These are phyloP conservation scores for Apotomis capreana DNA, from an alignment of 2,888 invertebrate genomes.

Conservation along the genomic window DNA sequence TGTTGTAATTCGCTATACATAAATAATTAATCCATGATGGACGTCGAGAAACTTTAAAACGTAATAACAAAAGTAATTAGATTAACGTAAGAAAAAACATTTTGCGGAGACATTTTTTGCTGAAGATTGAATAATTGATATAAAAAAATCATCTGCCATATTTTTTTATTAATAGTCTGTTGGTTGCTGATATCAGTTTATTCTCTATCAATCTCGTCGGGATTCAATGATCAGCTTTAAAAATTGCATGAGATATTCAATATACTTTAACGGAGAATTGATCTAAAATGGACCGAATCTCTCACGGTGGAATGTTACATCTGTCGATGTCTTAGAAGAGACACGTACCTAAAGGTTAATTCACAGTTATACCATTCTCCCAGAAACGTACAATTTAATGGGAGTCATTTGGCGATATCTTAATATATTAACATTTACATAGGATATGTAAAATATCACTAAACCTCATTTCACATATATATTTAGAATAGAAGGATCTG, in stretches of 20 bases:
- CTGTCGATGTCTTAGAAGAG: neutral
- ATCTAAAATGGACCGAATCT: neutral
- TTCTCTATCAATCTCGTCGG: too few species aligned
- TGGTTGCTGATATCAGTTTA: too few species aligned
- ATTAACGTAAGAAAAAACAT: neutral
- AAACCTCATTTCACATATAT: constrained; percentile 14
- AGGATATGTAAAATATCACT: constrained; percentile 12
- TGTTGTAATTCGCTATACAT: constrained; percentile 40
- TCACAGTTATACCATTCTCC: constrained; percentile 9
- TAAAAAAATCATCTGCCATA: too few species aligned
- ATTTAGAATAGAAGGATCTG: constrained; percentile 13
- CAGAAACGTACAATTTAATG: constrained; percentile 17
- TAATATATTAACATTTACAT: constrained; percentile 20
- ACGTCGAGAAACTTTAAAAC: constrained; percentile 3
- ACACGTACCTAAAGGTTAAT: constrained; percentile 2
- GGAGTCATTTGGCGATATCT: constrained; percentile 23
- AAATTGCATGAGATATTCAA: too few species aligned
- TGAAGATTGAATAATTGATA: too few species aligned
- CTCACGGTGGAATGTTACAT: neutral
- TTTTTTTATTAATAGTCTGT: too few species aligned
- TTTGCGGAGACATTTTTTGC: too few species aligned
- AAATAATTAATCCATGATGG: constrained; percentile 32
- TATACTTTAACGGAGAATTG: too few species aligned
- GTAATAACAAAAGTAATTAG: constrained; percentile 12
- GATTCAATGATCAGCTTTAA: too few species aligned